Evolutionary conservation across 1,140 invertebrate genomes (phyloP).

Genomic region (Zaprionus davidi): DNA sequence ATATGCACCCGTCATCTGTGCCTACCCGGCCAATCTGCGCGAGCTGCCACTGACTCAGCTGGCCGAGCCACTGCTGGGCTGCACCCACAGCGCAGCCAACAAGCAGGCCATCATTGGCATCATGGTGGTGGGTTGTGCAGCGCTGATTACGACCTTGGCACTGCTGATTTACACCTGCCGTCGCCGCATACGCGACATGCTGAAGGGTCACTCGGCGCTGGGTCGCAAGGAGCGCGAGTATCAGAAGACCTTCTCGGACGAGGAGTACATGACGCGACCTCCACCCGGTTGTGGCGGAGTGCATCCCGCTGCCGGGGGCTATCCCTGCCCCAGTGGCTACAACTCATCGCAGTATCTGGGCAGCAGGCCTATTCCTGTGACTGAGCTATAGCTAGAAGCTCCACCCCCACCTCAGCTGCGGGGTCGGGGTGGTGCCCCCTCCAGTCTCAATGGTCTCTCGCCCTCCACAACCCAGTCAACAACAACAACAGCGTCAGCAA

Average conservation of each 20-base stretch:
- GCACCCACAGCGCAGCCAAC: conserved; percentile 89
- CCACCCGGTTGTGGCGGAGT: conserved; percentile 56
- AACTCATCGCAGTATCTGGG: conserved; percentile 83
- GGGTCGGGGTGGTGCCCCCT: conserved; percentile 74
- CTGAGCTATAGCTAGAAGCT: conserved; percentile 95
- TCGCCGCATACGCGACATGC: conserved; percentile 89
- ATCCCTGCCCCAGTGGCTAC: conserved; percentile 56
- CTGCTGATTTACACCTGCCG: conserved; percentile 91
- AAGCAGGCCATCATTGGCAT: conserved; percentile 92
- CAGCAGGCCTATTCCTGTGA: conserved; percentile 92
- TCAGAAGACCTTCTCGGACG: conserved; percentile 93
- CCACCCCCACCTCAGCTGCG: conserved; percentile 83
- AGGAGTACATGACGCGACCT: conserved; percentile 91
- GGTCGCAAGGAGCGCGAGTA: conserved; percentile 93
- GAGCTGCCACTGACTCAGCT: conserved; percentile 89
- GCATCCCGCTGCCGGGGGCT: conserved; percentile 46
- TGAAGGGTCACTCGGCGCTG: conserved; percentile 91
- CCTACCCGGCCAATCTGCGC: conserved; percentile 88
- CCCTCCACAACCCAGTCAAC: conserved; percentile 28
- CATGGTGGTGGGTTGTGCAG: conserved; percentile 88
- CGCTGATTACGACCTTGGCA: conserved; percentile 88
- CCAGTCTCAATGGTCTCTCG: conserved; percentile 42
- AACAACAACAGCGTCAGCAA: conserved; percentile 9
- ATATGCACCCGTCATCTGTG: conserved; percentile 87
- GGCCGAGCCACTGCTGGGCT: conserved; percentile 91